Base-by-base conservation (phyloP, 2,888 invertebrate species). In the Chymomyza caudatula region DNA sequence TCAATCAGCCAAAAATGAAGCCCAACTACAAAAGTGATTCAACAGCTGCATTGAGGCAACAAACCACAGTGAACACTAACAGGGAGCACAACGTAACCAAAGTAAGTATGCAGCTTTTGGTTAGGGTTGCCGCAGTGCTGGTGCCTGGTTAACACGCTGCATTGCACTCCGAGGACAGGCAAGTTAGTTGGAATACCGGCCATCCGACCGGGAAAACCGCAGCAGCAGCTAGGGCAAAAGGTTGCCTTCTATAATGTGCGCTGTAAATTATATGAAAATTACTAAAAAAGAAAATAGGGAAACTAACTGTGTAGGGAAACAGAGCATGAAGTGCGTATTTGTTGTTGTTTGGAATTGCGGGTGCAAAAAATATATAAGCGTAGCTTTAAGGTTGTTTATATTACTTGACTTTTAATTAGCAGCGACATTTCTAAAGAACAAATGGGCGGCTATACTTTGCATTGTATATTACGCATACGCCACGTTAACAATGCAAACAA, bases 401-500 rank as follows among this genome's bases (percentile, higher is more conserved):
- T 37, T 2, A 37, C 11, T 37, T 11, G 8, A 11, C 11, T 37
- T 37, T 37, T 37, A 8, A 37, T 37, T 37, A 37, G 11, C 8
- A 11, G 4, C 11, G 29, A 37, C 29, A 37, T 11, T 37, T 8
- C 29, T 37, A 0, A 1, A 37, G 29, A 1, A 11, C 29, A 11
- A 37, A 37, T 2, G 29, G 29, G 29, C 68, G 63, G 69, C 63
- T 75, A 82, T 85, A 79, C 68, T 70, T 67, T 82, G 25, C 69
- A 58, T 57, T 68, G 57, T 79, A 85, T 85, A 85, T 72, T 59
- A 77, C 73, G 68, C 69, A 79, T 79, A 65, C 71, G 83, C 68
- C 44, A 75, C 60, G 73, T 49, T 73, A 82, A 82, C 80, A 77
- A 53, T 51, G 44, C 47, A 55, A 61, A 65, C 63, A 77, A 80